phyloP scores from a whole-genome alignment of 2,797 vertebrate genomes.

The Ptychobarbus kaznakovi region DNA sequence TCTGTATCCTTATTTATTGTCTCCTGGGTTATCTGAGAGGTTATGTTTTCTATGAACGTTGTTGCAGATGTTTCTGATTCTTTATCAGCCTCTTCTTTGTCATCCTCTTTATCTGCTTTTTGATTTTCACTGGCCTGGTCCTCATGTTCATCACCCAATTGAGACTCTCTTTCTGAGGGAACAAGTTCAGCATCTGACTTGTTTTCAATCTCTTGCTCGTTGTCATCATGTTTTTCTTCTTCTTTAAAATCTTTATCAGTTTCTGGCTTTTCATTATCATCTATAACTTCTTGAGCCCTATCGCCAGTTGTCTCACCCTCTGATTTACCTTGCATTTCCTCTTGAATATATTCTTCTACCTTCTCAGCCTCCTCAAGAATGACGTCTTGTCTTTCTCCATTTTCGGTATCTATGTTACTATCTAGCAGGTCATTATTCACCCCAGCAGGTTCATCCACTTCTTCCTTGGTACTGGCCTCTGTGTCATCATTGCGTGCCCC shows the following conservation, averaged over 20 bases:
- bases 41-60: slow-evolving; percentile 63
- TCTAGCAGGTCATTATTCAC: slow-evolving; percentile 12
- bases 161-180: slow-evolving; percentile 7
- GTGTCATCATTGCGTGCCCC: not conserved
- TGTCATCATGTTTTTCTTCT: slow-evolving; percentile 36
- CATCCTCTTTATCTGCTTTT: slow-evolving; percentile 42
- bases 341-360: slow-evolving; percentile 15
- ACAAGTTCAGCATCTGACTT: not conserved
- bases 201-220: slow-evolving; percentile 22
- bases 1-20: not conserved
- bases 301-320: slow-evolving; percentile 43
- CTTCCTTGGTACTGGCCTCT: slow-evolving; percentile 17
- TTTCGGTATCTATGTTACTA: slow-evolving; percentile 36
- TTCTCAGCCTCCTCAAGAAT: not conserved
- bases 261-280: slow-evolving; percentile 52
- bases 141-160: slow-evolving; percentile 13
- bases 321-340: slow-evolving; percentile 6
- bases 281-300: slow-evolving; percentile 21
- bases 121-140: not conserved
- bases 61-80: slow-evolving; percentile 58
- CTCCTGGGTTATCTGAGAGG: slow-evolving; percentile 34
- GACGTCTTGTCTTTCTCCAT: slow-evolving; percentile 26
- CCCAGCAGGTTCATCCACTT: slow-evolving; percentile 8
- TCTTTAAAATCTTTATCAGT: slow-evolving; percentile 33
- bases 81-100: not conserved